A percentile compares a stretch with the other conserved stretches of the same genome.
Evolutionary conservation across 2,888 invertebrate genomes (phyloP).

Genomic region (Metalampra italica): DNA sequence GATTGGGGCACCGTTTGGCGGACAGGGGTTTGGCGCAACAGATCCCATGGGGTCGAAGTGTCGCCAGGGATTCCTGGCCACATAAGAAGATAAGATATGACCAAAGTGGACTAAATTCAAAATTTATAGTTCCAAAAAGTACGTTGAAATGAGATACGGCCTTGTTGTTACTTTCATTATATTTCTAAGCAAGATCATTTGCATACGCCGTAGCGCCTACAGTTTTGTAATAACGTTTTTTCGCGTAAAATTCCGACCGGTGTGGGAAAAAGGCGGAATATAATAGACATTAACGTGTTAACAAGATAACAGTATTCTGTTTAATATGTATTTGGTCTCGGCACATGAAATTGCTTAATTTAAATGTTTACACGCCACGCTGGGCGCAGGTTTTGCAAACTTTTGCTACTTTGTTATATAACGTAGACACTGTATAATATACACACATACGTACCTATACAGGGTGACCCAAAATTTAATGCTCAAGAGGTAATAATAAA

Average conservation of each 20-base stretch:
- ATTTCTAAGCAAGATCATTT: conserved; percentile 21
- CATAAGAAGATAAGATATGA: too few relatives aligned
- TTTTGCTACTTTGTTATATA: neutral
- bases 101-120: too few relatives aligned
- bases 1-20: too few relatives aligned
- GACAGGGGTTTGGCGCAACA: too few relatives aligned
- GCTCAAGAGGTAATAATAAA: too few relatives aligned
- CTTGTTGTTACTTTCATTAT: neutral
- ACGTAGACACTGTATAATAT: too few relatives aligned
- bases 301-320: neutral
- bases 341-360: neutral
- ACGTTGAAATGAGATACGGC: too few relatives aligned
- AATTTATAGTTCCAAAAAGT: too few relatives aligned
- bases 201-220: conserved; percentile 8
- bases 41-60: too few relatives aligned
- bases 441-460: too few relatives aligned
- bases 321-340: neutral
- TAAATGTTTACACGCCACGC: neutral
- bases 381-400: neutral
- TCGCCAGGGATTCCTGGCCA: too few relatives aligned
- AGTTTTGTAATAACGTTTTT: conserved; percentile 6
- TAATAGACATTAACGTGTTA: conserved; percentile 3
- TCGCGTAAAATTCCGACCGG: conserved; percentile 1
- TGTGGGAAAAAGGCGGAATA: conserved; percentile 3
- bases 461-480: too few relatives aligned